phyloP scores from a whole-genome alignment of 2,888 invertebrate genomes.

The Chloroclysta siterata region DNA sequence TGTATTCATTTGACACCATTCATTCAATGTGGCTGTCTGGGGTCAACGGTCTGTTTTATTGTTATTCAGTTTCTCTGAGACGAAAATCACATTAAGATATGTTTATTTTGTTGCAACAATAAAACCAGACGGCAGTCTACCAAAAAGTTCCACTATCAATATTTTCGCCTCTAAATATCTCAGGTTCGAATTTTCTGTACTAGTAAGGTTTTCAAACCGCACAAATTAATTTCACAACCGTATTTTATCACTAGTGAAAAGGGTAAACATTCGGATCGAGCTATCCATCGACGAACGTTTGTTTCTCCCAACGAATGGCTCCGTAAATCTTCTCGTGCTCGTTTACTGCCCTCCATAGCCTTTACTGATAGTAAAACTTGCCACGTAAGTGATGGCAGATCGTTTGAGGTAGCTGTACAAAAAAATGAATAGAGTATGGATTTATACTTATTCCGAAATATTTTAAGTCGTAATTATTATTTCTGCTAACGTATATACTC shows the following conservation, averaged over 20 bases:
- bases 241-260: constrained; percentile 31
- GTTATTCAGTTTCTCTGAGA: constrained; percentile 15
- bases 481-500: no score
- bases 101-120: background rate
- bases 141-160: background rate
- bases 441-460: no score
- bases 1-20: constrained; percentile 33
- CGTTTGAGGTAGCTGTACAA: constrained; percentile 3
- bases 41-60: constrained; percentile 20
- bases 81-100: background rate
- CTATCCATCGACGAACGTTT: constrained; percentile 47
- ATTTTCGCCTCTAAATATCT: background rate
- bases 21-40: constrained; percentile 22
- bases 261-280: constrained; percentile 29
- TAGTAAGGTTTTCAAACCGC: constrained; percentile 18
- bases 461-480: no score
- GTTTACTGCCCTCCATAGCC: constrained; percentile 46
- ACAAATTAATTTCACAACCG: constrained; percentile 27
- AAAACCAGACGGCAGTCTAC: background rate
- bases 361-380: constrained; percentile 49
- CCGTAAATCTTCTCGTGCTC: constrained; percentile 51
- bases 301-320: constrained; percentile 46
- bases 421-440: background rate
- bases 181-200: background rate
- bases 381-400: constrained; percentile 15